Conservation (phyloP, 2,113 vertebrate species). For the Carollia perspicillata region DNA sequence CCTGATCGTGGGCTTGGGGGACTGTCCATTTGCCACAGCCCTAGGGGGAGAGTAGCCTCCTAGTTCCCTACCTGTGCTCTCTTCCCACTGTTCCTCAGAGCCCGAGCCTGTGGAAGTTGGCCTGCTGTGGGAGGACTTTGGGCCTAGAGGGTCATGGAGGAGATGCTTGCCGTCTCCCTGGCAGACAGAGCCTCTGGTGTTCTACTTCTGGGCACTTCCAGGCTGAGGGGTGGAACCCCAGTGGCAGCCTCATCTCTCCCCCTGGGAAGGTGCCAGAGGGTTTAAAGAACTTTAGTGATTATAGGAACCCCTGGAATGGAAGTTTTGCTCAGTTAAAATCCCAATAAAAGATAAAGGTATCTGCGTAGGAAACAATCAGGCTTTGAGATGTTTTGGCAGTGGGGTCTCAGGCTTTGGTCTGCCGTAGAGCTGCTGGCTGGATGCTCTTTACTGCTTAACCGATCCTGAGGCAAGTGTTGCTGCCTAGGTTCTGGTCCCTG, state of each 20-base stretch:
- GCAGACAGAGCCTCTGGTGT: background rate
- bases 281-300: background rate
- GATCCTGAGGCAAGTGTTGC: background rate
- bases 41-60: background rate
- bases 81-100: background rate
- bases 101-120: background rate
- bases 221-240: background rate
- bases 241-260: background rate
- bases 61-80: background rate
- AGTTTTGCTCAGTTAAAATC: conserved; percentile 29
- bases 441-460: background rate
- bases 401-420: background rate
- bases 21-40: background rate
- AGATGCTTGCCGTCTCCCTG: background rate
- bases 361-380: background rate
- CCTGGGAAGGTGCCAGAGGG: background rate
- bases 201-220: background rate
- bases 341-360: conserved; percentile 5
- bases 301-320: background rate
- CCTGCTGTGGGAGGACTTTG: background rate
- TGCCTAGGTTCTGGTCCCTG: background rate
- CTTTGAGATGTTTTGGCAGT: background rate
- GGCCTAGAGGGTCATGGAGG: background rate
- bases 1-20: background rate
- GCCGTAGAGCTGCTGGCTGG: background rate